Conservation (phyloP, 1,140 invertebrate species). For the Scaptomyza pallida region DNA sequence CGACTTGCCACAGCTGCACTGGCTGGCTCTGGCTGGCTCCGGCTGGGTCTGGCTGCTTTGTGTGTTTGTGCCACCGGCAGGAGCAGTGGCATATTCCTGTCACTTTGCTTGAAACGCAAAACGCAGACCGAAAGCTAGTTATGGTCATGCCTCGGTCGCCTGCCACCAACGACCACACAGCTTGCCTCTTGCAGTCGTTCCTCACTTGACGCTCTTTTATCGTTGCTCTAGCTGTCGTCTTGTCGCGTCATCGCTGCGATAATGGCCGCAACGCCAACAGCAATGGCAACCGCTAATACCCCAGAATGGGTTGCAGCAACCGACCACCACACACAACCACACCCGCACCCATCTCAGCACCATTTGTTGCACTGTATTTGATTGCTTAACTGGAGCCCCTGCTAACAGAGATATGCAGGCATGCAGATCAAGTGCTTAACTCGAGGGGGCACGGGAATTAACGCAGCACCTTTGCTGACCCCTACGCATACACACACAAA, state of each 20-base stretch:
- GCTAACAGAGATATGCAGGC: background rate
- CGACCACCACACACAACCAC: background rate
- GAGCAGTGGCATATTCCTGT: slow-evolving; percentile 60
- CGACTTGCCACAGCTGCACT: slow-evolving; percentile 10
- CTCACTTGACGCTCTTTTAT: background rate
- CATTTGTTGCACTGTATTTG: slow-evolving; percentile 9
- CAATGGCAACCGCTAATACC: slow-evolving; percentile 36
- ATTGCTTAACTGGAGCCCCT: background rate
- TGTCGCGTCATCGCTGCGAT: slow-evolving; percentile 51
- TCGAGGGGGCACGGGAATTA: background rate
- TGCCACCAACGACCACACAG: slow-evolving; percentile 26
- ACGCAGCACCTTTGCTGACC: slow-evolving; percentile 8
- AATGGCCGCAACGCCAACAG: slow-evolving; percentile 45
- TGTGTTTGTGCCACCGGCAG: slow-evolving; percentile 12
- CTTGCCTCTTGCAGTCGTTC: background rate
- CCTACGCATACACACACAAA: too few relatives aligned
- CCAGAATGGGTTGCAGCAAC: slow-evolving; percentile 9
- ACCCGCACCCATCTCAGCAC: background rate
- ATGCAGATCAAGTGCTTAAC: slow-evolving; percentile 3
- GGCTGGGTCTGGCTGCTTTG: slow-evolving; percentile 13
- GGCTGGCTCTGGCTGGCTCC: slow-evolving; percentile 17
- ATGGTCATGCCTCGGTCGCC: slow-evolving; percentile 55
- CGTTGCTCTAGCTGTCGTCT: slow-evolving; percentile 14
- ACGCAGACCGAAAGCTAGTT: slow-evolving; percentile 61
- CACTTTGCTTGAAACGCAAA: slow-evolving; percentile 53